Evolutionary conservation across 64 coral and sea anemone genomes (phyloP).

Genomic region (Anthopleura sola): DNA sequence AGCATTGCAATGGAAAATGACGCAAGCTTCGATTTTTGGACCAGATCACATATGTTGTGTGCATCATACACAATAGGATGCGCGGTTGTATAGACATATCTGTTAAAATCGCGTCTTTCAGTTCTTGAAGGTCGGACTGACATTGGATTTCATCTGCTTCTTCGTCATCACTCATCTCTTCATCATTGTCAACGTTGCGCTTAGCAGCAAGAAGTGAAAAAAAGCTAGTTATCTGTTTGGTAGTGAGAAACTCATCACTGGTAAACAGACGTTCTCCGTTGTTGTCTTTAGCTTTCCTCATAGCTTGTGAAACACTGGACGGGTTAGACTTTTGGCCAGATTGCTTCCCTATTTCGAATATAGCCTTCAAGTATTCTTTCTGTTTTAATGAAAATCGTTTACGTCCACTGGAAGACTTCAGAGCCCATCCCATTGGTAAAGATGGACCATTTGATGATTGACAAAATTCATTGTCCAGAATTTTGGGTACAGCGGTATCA

Average conservation of each 20-base stretch:
- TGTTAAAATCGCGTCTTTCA: conserved; percentile 42
- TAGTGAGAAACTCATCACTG: conserved; percentile 29
- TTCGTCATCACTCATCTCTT: conserved; percentile 21
- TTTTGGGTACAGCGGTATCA: no score
- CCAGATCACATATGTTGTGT: conserved; percentile 48
- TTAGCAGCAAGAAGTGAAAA: conserved; percentile 39
- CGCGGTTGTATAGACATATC: conserved; percentile 40
- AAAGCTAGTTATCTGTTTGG: conserved; percentile 38
- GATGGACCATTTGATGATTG: no score
- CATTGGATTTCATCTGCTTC: conserved; percentile 14
- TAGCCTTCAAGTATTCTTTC: no score
- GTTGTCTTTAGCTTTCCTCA: no score
- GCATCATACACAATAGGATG: conserved; percentile 52
- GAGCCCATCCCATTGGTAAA: no score
- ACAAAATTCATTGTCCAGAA: no score
- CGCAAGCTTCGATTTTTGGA: conserved; percentile 46
- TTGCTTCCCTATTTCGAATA: no score
- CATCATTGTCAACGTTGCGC: neutral
- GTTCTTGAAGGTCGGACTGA: conserved; percentile 64
- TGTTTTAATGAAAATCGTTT: no score
- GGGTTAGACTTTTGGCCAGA: no score
- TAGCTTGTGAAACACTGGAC: no score
- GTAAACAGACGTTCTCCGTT: conserved; percentile 20
- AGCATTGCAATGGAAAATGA: conserved; percentile 53
- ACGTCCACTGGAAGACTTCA: no score